These are phyloP conservation scores for Epinephelus awoara DNA, from an alignment of 2,797 vertebrate genomes.

Conservation along the genomic window DNA sequence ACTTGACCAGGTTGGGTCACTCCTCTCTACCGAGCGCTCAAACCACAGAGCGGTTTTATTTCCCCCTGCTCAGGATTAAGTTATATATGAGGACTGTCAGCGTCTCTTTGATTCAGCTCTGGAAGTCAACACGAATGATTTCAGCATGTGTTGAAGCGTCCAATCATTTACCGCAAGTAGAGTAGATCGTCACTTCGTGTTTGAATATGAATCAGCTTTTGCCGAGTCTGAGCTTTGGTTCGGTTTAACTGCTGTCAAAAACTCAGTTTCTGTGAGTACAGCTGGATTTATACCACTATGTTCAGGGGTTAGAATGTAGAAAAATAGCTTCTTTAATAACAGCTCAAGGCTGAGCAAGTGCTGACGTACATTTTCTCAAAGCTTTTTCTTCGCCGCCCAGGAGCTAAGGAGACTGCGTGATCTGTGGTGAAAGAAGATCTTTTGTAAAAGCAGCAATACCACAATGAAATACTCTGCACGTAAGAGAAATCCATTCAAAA, in stretches of 20 bases:
- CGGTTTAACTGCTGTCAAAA: not conserved
- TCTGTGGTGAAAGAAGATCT: no score
- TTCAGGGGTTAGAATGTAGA: not conserved
- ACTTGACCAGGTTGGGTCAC: conserved; percentile 66
- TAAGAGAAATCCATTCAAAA: no score
- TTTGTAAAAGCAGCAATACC: no score
- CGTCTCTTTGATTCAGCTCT: conserved; percentile 75
- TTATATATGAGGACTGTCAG: conserved; percentile 84
- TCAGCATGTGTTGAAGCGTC: conserved; percentile 68
- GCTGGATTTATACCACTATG: not conserved
- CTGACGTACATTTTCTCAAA: not conserved
- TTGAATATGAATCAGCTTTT: conserved; percentile 48
- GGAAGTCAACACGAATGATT: conserved; percentile 72
- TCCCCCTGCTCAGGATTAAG: conserved; percentile 76
- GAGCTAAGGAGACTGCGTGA: no score
- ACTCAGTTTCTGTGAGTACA: not conserved
- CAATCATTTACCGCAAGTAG: conserved; percentile 60
- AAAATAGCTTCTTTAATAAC: not conserved
- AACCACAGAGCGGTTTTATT: conserved; percentile 73
- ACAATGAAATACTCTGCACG: no score
- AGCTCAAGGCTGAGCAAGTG: not conserved
- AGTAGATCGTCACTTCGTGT: conserved; percentile 56
- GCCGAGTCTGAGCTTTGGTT: conserved; percentile 29
- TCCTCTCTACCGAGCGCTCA: conserved; percentile 24
- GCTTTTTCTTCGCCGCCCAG: no score